Percentiles rank a stretch among this genome's conserved stretches.
Evolutionary conservation across 2,113 vertebrate genomes (phyloP).

Genomic region (Heloderma charlesbogerti): DNA sequence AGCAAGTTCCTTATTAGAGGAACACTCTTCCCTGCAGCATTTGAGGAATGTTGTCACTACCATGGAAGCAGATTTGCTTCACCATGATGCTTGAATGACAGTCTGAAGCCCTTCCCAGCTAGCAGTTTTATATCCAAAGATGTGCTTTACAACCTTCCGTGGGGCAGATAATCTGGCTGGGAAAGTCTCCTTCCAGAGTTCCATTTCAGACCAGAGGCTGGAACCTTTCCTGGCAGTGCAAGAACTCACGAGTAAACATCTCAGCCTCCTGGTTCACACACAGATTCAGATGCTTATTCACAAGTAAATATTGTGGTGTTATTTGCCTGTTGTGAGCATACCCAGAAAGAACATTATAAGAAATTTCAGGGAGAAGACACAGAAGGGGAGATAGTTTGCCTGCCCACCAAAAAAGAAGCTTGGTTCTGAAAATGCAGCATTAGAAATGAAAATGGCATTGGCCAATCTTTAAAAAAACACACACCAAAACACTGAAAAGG

Average conservation of each 20-base stretch:
- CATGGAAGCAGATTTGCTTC: not conserved
- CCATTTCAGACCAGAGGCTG: not conserved
- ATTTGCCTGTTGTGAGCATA: not conserved
- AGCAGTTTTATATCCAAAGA: not conserved
- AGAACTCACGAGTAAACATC: too few species aligned
- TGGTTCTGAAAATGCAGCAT: conserved; percentile 22
- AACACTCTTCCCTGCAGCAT: not conserved
- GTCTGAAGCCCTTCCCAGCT: not conserved
- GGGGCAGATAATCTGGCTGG: not conserved
- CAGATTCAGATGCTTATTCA: not conserved
- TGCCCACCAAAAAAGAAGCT: conserved; percentile 2
- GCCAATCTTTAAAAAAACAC: not conserved
- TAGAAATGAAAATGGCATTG: not conserved
- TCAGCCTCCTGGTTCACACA: not conserved
- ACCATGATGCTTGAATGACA: not conserved
- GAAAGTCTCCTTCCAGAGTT: not conserved
- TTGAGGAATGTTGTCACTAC: not conserved
- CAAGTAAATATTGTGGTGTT: not conserved
- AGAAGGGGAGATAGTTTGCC: not conserved
- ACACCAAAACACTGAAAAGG: too few species aligned
- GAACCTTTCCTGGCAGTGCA: not conserved
- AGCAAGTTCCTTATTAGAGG: not conserved
- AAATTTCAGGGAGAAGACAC: not conserved
- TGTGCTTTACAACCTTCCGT: not conserved
- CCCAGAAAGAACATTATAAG: not conserved